phyloP scores from a whole-genome alignment of 2,113 vertebrate genomes.

The Stomatorhinus ivindoensis region DNA sequence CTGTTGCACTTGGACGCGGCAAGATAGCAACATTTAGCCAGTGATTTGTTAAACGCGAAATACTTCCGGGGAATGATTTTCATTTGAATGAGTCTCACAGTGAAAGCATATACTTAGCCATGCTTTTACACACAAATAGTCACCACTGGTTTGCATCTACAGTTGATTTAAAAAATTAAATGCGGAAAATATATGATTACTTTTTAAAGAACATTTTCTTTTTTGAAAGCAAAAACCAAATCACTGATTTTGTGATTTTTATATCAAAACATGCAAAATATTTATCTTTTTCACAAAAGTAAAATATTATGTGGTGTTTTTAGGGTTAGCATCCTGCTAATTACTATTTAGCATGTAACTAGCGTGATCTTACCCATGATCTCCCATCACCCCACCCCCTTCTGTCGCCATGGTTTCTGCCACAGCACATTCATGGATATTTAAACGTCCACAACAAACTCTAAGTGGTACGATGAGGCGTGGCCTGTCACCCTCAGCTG shows the following conservation, averaged over 20 bases:
- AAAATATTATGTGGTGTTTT: not conserved
- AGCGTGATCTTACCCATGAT: not conserved
- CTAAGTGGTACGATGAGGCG: not conserved
- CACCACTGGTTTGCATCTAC: not conserved
- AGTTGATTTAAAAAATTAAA: not conserved
- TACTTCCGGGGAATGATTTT: not conserved
- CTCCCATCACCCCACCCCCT: not conserved
- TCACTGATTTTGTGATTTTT: not conserved
- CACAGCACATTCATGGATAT: slow-evolving; percentile 12
- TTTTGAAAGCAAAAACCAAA: not conserved
- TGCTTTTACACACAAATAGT: not conserved
- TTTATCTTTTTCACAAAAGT: not conserved
- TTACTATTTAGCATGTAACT: not conserved
- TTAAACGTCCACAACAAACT: not conserved
- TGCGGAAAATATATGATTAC: not conserved
- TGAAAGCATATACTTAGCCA: not conserved
- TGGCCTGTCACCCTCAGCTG: no score
- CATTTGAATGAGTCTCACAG: slow-evolving; percentile 5
- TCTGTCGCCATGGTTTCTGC: slow-evolving; percentile 12
- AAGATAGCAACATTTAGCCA: not conserved
- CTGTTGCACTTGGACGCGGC: not conserved
- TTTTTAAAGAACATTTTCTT: not conserved
- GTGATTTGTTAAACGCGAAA: not conserved
- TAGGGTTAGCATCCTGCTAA: not conserved
- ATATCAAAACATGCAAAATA: not conserved